Evolutionary conservation across 2,888 invertebrate species (phyloP), one percentile per base, ranked within the genome.

Genomic region (Archaeoteleia sp.): DNA sequence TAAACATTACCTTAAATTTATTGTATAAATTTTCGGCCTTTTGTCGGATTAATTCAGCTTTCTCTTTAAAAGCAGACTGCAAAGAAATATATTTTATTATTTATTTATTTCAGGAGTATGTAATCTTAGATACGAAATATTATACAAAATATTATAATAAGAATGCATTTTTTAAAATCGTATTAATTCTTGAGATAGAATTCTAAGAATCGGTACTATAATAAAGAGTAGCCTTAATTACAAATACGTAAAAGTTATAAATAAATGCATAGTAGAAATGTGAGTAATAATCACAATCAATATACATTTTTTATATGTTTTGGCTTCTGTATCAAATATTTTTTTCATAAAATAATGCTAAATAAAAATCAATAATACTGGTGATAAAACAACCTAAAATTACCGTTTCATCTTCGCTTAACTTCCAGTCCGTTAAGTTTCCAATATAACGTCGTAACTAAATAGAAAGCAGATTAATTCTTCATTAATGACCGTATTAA

Each of bases 361-460:
- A 14, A 12, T 49, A 15, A 40, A 14, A 14, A 17, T 1, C 40
- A 8, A 25, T 17, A 15, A 17, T 25, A 17, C 8, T 2, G 3
- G 7, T 5, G 2, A 9, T 8, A 25, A 3, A 9, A 5, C 9
- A 6, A 32, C 20, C 2, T n/a, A 37, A 8, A 58, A 67, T 69
- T 70, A 88, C 85, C 45, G 89, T 88, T 67, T 92, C 91, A 23
- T 89, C 89, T 1, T 87, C 87, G 1, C 83, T 85, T 62, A 91
- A 87, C 72, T 91, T 90, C 95, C 95, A 95, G 9, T 91, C 89
- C 2, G 89, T 88, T 1, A 91, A 86, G 84, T 95, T 95, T 4
- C 95, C 95, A 27, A 94, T 90, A 83, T 95, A 95, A 35, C 91
- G 89, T 9, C 92, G 88, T 83, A 94, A 87, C 86, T 87, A 58